Evolutionary conservation across 1,140 invertebrate genomes (phyloP), one percentile per base, ranked within the genome.

Genomic region (Potamilus streckersoni): DNA sequence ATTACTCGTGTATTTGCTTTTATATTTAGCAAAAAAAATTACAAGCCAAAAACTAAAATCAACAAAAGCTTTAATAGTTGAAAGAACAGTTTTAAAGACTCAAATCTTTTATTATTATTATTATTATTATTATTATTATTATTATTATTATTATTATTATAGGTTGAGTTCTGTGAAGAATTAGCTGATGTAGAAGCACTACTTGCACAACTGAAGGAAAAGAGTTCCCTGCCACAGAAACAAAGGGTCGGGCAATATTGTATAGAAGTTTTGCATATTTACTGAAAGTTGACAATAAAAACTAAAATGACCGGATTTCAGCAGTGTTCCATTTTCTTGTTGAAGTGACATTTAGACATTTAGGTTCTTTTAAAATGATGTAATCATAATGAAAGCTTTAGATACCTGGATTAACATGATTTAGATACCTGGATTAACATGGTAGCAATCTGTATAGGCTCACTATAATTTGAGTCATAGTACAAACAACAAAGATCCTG

Each of bases 91-190:
- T 23, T 62, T 23, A 62, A 62, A 23, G 62, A 15, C 17, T 61
- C 2, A 3, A 2, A 61, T n/a, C n/a, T n/a, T n/a, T n/a, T n/a
- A n/a, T 60, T 2, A 61, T 65, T 27, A 23, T n/a, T 65, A 23
- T 65, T 31, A 20, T 69, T 17, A 17, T 57, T 67, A 57, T 19
- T 27, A 11, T 17, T 23, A 20, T 19, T 62, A n/a, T 23, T 58
- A 69, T 73, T 69, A 5, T 57, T 20, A 75, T 59, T 74, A 68
- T 69, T 67, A 15, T 64, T 27, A 67, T 79, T 79, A 31, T 65
- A 85, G 84, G 77, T 85, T 2, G 58, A 79, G 59, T 83, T 82
- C 63, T 84, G 81, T 77, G 80, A 85, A 70, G 80, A 83, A 27
- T 70, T 86, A n/a, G 38, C 77, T 12, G 74, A 69, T 58, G 56